Base-by-base conservation (phyloP, 1,140 invertebrate species). In the Danaus plexippus region DNA sequence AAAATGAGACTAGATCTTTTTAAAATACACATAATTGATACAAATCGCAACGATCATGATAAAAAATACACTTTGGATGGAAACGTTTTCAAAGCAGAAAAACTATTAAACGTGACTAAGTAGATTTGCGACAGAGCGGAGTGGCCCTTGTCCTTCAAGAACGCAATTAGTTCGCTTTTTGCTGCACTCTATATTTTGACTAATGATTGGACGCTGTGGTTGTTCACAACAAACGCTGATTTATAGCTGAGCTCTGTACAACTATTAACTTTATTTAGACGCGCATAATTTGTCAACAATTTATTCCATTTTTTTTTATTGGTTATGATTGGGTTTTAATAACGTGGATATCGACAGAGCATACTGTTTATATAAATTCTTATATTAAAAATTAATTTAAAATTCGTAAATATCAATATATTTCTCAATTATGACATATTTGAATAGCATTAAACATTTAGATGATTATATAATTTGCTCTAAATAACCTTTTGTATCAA, bases 81-180 rank as follows among this genome's bases (percentile, higher is more conserved):
- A 57, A 52, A 55, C 64, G 57, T 69, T 69, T 65, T 62, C 63
- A 61, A 71, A 66, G 68, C 59, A 73, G 74, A 81, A 82, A 82
- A 85, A 84, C 79, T 80, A 77, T 77, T 80, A 75, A 76, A 86
- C 80, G 83, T 84, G 80, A 76, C 77, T 81, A 80, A 86, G 79
- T 84, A 80, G 65, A 69, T 73, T 79, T 78, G 73, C 73, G 71
- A 80, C 78, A 72, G 69, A 77, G 69, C 55, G 60, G 67, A 80
- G 73, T 75, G 74, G 72, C 72, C 75, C 80, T 80, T 80, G 82
- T 84, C 80, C 80, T 80, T 85, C 75, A 80, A 78, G 74, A 70
- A 64, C 68, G 76, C 78, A 86, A 83, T 86, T 86, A 86, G 83
- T 79, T 60, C 66, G 64, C 71, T 83, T 86, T 86, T 86, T 83